A percentile compares a stretch with the other conserved stretches of the same genome.
Evolutionary conservation across 2,113 vertebrate genomes (phyloP).

Genomic region (Nanger granti): DNA sequence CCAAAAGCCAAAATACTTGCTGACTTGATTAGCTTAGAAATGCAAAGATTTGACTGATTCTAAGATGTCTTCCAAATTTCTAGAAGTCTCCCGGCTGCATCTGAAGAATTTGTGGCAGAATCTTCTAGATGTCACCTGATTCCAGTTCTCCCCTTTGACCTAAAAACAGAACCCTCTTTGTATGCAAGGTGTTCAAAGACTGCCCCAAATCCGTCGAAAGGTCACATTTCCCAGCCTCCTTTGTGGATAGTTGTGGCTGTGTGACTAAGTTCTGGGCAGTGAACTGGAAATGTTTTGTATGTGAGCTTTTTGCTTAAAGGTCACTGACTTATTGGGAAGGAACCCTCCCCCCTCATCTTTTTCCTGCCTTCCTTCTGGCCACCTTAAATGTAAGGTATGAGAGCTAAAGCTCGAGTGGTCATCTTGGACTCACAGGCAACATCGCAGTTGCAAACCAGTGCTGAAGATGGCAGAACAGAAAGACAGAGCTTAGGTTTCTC

Average conservation of each 20-base stretch:
- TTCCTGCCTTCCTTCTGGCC: neutral
- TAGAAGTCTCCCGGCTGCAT: neutral
- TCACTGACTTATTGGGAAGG: neutral
- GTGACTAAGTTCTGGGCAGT: neutral
- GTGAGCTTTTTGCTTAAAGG: neutral
- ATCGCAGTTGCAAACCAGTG: neutral
- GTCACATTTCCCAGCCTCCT: neutral
- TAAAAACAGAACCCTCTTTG: neutral
- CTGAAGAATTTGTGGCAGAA: neutral
- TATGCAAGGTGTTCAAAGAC: neutral
- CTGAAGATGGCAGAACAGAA: neutral
- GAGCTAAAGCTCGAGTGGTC: neutral
- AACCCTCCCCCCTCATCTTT: neutral
- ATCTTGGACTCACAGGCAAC: neutral
- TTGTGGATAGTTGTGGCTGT: neutral
- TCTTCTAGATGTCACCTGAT: neutral
- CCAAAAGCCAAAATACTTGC: neutral
- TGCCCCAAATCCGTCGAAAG: neutral
- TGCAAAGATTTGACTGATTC: neutral
- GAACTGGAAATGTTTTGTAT: neutral
- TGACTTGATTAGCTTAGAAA: neutral
- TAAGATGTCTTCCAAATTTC: constrained; percentile 1
- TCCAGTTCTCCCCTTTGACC: neutral
- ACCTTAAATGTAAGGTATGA: neutral
- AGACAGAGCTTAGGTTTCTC: neutral